Evolutionary conservation across 2,113 vertebrate species (phyloP).

Genomic region (Dicaeum eximium): DNA sequence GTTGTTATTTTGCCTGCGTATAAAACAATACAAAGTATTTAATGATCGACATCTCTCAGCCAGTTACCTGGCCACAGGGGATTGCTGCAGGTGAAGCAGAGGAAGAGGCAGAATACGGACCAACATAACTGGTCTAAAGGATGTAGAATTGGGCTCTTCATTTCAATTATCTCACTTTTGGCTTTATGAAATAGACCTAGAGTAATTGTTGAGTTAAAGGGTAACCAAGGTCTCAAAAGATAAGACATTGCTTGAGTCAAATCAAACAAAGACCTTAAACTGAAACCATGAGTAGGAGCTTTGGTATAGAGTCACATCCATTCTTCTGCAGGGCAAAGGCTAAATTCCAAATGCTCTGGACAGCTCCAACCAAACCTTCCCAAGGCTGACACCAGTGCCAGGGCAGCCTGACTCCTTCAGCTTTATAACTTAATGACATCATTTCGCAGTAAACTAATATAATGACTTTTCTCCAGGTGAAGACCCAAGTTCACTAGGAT

Average conservation of each 20-base stretch:
- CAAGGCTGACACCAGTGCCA: not conserved
- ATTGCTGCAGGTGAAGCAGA: not conserved
- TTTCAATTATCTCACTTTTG: not conserved
- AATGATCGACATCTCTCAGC: not conserved
- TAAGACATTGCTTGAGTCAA: not conserved
- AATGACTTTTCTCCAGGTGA: not conserved
- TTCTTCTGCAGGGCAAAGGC: not conserved
- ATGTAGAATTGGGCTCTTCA: not conserved
- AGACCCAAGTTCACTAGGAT: not conserved
- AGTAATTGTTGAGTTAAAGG: not conserved
- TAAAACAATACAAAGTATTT: not conserved
- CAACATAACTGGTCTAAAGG: not conserved
- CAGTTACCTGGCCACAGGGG: not conserved
- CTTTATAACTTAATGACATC: not conserved
- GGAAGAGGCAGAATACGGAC: not conserved
- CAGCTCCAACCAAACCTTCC: not conserved
- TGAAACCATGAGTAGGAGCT: not conserved
- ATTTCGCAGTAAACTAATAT: not conserved
- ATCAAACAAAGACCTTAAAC: not conserved
- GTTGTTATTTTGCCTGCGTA: not conserved
- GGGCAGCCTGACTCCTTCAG: not conserved
- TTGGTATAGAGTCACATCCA: not conserved
- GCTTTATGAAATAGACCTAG: not conserved
- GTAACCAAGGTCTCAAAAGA: not conserved
- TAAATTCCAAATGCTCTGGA: not conserved